Evolutionary conservation across 2,888 invertebrate genomes (phyloP), one percentile per base, ranked within the genome.

Genomic region (Drosophila crucigera): DNA sequence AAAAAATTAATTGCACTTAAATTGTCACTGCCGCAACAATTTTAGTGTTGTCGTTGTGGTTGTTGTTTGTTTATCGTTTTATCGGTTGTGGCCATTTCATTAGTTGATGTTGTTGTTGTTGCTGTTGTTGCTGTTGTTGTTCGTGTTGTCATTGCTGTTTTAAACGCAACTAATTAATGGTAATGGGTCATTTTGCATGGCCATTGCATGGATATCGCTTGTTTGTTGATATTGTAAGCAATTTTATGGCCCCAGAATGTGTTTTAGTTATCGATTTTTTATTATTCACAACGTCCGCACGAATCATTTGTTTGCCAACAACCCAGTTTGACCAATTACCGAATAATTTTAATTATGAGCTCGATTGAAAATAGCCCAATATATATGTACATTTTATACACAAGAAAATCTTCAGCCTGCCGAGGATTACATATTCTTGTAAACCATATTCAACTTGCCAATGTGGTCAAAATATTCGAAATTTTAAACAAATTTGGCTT

Each of bases 161-260:
- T 85, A 85, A 85, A 88, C 75, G 90, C 89, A 85, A 85, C 85
- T 85, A 90, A 85, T 85, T 85, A 86, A 88, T 76, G 85, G 85
- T 86, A 86, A 86, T 86, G 89, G 90, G 80, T 85, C 85, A 86
- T 88, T 86, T 86, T 86, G 90, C 90, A 84, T 90, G 90, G 75
- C 90, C 90, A 87, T 89, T 78, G 88, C 84, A 77, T 81, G 76
- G 64, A 62, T 64, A 77, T 70, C 60, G 82, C 86, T 89, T 90
- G 87, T 85, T 85, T 85, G 89, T 90, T 89, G 82, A 87, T 89
- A 86, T 84, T 89, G 89, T 84, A 78, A 89, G 81, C 84, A 80
- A 76, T 83, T 89, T 83, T 49, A 54, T 58, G 43, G 49, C 50
- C 58, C 33, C 49, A 28, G 50, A 28, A 67, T 80, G 33, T 68